These are phyloP conservation scores for Drosophila anomelani DNA, from an alignment of 2,888 invertebrate genomes.

Conservation along the genomic window DNA sequence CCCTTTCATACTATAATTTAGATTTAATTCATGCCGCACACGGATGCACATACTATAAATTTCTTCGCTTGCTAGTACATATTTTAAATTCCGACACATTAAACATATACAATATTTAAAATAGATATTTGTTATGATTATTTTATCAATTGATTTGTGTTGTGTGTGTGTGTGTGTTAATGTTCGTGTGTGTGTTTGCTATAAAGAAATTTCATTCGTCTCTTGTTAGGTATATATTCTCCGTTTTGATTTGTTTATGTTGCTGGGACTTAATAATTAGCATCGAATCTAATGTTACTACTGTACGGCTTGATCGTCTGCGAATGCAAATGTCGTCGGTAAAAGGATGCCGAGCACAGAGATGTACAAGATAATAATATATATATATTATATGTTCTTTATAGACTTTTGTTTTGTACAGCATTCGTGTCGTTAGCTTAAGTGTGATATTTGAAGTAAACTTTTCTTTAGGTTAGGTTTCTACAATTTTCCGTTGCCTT, in stretches of 20 bases:
- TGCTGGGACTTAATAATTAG: slow-evolving; percentile 65
- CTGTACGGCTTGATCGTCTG: slow-evolving; percentile 40
- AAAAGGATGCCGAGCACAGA: slow-evolving; percentile 72
- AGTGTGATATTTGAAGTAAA: slow-evolving; percentile 67
- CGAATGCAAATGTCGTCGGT: slow-evolving; percentile 51
- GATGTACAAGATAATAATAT: slow-evolving; percentile 55
- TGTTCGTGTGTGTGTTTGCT: slow-evolving; percentile 33
- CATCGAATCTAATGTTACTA: slow-evolving; percentile 73
- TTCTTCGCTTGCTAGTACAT: slow-evolving; percentile 35
- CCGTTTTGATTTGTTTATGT: slow-evolving; percentile 65
- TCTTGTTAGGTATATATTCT: slow-evolving; percentile 50
- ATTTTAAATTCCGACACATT: slow-evolving; percentile 76
- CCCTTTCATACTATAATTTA: slow-evolving; percentile 53
- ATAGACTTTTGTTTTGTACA: slow-evolving; percentile 78
- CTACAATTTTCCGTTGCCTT: slow-evolving; percentile 65
- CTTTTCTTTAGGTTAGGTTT: slow-evolving; percentile 62
- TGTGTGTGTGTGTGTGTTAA: slow-evolving; percentile 52
- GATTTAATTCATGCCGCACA: slow-evolving; percentile 54
- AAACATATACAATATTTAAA: slow-evolving; percentile 81
- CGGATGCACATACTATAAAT: slow-evolving; percentile 44
- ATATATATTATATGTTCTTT: slow-evolving; percentile 51
- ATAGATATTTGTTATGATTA: slow-evolving; percentile 69
- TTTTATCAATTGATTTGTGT: slow-evolving; percentile 74
- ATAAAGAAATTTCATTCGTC: slow-evolving; percentile 35
- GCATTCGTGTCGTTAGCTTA: slow-evolving; percentile 48